phyloP scores from a whole-genome alignment of 2,113 vertebrate genomes.

The Ophthalmolycus amberensis region DNA sequence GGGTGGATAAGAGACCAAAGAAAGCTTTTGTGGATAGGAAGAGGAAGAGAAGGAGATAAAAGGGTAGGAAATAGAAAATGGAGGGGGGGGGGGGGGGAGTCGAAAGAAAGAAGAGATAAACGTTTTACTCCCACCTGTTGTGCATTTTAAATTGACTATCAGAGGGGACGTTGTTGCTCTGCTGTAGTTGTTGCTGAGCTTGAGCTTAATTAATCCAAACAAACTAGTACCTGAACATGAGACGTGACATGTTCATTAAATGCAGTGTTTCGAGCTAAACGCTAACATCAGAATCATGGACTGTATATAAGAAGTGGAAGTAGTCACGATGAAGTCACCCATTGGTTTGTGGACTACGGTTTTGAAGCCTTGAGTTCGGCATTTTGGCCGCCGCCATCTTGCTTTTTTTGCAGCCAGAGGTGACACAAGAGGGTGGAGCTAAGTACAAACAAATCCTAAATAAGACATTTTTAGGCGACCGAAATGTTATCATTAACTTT shows the following conservation, averaged over 20 bases:
- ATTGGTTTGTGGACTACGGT: no score
- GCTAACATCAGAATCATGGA: neutral
- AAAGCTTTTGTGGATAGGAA: slow-evolving; percentile 64
- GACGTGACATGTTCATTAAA: neutral
- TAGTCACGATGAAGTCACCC: no score
- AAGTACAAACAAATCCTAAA: no score
- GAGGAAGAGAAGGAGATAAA: slow-evolving; percentile 61
- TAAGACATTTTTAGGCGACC: no score
- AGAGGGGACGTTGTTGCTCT: neutral
- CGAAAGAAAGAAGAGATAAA: neutral
- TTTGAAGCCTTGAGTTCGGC: neutral
- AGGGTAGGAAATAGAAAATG: slow-evolving; percentile 39
- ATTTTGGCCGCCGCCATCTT: neutral
- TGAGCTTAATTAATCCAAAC: neutral
- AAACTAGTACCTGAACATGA: neutral
- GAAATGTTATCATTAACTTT: no score
- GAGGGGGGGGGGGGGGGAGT: neutral
- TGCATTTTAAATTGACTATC: neutral
- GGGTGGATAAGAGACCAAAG: slow-evolving; percentile 67
- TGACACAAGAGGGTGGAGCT: no score
- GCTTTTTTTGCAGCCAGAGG: neutral
- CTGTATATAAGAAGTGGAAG: neutral
- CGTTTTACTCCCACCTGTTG: neutral
- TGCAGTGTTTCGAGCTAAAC: neutral
- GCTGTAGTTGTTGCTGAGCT: neutral